Evolutionary conservation across 2,888 invertebrate genomes (phyloP).

Genomic region (Tridacna crocea): DNA sequence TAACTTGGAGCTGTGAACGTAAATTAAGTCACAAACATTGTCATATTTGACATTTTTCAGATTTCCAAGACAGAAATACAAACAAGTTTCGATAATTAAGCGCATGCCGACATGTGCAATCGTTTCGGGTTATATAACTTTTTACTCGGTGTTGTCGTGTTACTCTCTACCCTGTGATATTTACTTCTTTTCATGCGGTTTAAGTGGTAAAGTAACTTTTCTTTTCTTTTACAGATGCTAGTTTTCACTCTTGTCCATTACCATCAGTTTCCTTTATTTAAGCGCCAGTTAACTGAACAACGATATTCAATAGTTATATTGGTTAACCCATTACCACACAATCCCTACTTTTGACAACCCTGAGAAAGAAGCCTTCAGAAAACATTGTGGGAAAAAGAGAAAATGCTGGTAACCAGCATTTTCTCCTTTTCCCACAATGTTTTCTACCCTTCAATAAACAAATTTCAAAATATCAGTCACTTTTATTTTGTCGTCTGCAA

Average conservation of each 20-base stretch:
- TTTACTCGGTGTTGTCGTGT: constrained; percentile 26
- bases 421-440: no score
- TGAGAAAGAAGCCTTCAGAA: no score
- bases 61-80: constrained; percentile 25
- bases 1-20: constrained; percentile 42
- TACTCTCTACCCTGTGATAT: not conserved
- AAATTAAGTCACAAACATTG: constrained; percentile 57
- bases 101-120: constrained; percentile 58
- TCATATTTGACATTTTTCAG: constrained; percentile 58
- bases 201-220: not conserved
- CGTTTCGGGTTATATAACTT: constrained; percentile 53
- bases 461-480: no score
- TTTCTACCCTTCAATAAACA: no score
- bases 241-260: not conserved
- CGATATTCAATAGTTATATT: not conserved
- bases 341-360: not conserved
- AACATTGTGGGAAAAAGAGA: no score
- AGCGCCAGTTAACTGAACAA: not conserved
- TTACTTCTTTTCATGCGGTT: not conserved
- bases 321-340: not conserved
- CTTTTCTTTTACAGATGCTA: not conserved
- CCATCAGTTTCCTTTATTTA: not conserved
- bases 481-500: no score
- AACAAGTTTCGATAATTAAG: constrained; percentile 56
- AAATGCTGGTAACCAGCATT: no score